A percentile compares a stretch with the other conserved stretches of the same genome.
Conservation (phyloP, 2,113 vertebrate species). For the Connochaetes taurinus region DNA sequence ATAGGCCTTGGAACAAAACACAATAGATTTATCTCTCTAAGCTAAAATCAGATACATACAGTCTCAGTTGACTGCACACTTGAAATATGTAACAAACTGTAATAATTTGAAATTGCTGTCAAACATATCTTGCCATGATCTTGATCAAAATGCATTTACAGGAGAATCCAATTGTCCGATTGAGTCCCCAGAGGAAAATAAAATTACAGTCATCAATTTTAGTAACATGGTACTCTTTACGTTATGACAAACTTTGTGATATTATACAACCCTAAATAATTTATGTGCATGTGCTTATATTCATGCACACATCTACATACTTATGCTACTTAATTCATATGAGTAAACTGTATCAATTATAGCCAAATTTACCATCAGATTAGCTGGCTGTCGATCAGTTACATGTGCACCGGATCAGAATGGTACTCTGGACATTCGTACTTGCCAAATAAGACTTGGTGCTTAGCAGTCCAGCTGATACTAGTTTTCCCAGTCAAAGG, state of each 20-base stretch:
- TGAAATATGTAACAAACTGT: slow-evolving; percentile 13
- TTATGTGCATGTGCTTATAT: background rate
- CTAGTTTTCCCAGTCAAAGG: background rate
- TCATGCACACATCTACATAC: background rate
- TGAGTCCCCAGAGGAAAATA: slow-evolving; percentile 56
- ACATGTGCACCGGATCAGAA: background rate
- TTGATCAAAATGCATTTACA: slow-evolving; percentile 65
- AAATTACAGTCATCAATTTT: slow-evolving; percentile 26
- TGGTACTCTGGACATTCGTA: background rate
- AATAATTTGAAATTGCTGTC: slow-evolving; percentile 35
- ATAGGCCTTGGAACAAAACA: slow-evolving; percentile 16
- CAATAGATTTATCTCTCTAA: background rate
- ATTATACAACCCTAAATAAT: background rate
- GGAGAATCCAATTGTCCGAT: slow-evolving; percentile 29
- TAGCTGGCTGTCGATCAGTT: background rate
- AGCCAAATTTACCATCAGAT: background rate
- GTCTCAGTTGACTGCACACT: slow-evolving; percentile 11
- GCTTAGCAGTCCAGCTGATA: background rate
- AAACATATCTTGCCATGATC: slow-evolving; percentile 33
- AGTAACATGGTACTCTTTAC: slow-evolving; percentile 42
- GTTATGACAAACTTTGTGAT: background rate
- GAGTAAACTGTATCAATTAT: background rate
- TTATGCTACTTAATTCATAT: background rate
- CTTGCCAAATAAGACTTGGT: background rate
- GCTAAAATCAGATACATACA: background rate